phyloP scores from a whole-genome alignment of 2,888 invertebrate species.

The Tryphoninae sp. region DNA sequence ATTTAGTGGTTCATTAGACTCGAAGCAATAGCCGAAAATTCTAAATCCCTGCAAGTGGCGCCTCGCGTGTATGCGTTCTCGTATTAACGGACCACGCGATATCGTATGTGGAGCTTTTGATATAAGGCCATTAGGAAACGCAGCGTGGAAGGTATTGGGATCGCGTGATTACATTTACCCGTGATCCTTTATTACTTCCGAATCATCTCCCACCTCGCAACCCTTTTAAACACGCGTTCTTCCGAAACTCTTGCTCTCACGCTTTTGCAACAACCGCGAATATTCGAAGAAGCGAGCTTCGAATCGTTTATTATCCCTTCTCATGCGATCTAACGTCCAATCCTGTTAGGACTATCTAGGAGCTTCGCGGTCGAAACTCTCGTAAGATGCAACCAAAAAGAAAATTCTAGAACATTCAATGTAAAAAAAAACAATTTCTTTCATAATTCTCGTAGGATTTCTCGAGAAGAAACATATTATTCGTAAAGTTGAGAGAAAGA shows the following conservation, averaged over 20 bases:
- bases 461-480: too few species aligned
- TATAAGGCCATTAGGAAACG: constrained; percentile 40
- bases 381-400: neutral
- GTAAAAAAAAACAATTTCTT: neutral
- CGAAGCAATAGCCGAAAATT: constrained; percentile 59
- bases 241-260: constrained; percentile 4
- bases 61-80: neutral
- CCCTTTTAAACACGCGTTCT: constrained; percentile 18
- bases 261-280: constrained; percentile 26
- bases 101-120: constrained; percentile 32
- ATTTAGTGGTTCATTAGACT: constrained; percentile 63
- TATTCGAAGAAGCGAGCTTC: constrained; percentile 29
- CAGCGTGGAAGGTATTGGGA: constrained; percentile 27
- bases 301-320: constrained; percentile 49
- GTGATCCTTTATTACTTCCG: constrained; percentile 25
- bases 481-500: neutral
- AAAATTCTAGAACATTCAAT: neutral
- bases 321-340: constrained; percentile 44
- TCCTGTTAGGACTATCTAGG: neutral
- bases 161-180: constrained; percentile 53
- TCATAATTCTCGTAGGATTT: neutral
- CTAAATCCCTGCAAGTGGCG: constrained; percentile 58
- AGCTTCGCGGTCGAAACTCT: neutral
- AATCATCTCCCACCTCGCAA: neutral
- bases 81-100: constrained; percentile 34